These are phyloP conservation scores for Gracilinanus agilis DNA, from an alignment of 2,113 vertebrate species.

Conservation along the genomic window DNA sequence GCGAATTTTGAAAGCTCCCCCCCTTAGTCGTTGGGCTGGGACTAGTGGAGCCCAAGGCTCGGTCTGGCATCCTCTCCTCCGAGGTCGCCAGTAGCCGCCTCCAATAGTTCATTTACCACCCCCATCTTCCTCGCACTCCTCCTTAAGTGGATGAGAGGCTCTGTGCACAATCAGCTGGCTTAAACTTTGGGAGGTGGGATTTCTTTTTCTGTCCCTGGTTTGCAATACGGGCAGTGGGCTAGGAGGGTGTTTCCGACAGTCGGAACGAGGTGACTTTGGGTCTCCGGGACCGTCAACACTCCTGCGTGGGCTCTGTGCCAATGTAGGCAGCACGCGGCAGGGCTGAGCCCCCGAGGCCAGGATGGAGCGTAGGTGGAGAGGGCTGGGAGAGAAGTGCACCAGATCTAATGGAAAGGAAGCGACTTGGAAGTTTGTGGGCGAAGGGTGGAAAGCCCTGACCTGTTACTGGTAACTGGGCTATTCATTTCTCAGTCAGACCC, in stretches of 20 bases:
- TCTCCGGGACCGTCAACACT: neutral
- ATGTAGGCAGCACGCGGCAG: too few species aligned
- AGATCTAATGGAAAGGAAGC: neutral
- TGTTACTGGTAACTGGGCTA: neutral
- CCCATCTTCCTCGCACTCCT: neutral
- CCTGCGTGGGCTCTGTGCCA: neutral
- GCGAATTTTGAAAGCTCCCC: neutral
- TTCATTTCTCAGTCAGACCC: neutral
- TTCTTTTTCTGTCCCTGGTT: neutral
- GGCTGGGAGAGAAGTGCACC: neutral
- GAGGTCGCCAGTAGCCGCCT: neutral
- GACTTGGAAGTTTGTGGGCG: neutral
- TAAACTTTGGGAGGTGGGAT: neutral
- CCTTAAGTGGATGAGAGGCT: neutral
- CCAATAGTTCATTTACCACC: neutral
- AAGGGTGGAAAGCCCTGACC: neutral
- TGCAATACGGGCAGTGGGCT: neutral
- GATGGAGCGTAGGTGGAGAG: neutral
- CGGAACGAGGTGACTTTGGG: neutral
- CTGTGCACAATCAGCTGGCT: slow-evolving; percentile 8
- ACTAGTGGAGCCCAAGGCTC: neutral
- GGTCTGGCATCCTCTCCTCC: neutral
- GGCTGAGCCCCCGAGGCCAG: neutral
- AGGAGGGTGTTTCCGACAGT: slow-evolving; percentile 5
- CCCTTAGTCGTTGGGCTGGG: neutral